These are phyloP conservation scores for Molothrus ater DNA, from an alignment of 2,797 vertebrate species.

Conservation along the genomic window DNA sequence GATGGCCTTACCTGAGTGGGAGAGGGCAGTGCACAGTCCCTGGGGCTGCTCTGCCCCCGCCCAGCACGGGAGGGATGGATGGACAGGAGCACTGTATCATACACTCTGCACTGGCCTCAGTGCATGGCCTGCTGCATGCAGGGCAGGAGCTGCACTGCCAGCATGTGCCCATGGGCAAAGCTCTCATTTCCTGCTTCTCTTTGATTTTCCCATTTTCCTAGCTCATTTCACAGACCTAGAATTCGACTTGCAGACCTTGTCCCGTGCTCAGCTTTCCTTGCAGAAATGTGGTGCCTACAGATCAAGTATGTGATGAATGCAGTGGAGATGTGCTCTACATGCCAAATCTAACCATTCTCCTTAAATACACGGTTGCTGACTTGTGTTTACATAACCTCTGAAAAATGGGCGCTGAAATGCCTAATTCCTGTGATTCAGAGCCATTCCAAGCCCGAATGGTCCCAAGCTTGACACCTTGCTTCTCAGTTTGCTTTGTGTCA, in stretches of 20 bases:
- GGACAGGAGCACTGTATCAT: background rate
- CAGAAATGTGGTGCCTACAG: conserved; percentile 59
- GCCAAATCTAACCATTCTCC: conserved; percentile 68
- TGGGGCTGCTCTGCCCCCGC: background rate
- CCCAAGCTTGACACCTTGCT: conserved; percentile 3
- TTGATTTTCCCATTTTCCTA: background rate
- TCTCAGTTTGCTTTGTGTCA: background rate
- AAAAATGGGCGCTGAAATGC: background rate
- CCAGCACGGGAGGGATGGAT: accelerated
- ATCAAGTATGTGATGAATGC: background rate
- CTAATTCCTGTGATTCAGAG: conserved; percentile 55
- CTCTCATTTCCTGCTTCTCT: background rate
- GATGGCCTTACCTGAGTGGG: background rate
- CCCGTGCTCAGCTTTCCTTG: background rate
- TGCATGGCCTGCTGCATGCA: background rate
- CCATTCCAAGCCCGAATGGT: conserved; percentile 51
- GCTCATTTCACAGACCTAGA: background rate
- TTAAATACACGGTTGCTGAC: conserved; percentile 37
- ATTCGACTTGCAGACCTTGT: background rate
- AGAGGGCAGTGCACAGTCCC: background rate
- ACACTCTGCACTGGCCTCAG: background rate
- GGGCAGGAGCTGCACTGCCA: conserved; percentile 15
- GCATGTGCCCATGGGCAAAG: conserved; percentile 13
- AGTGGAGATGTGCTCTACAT: conserved; percentile 27
- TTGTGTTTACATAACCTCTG: conserved; percentile 54